Evolutionary conservation across 2,888 invertebrate species (phyloP).

Genomic region (Temnothorax ravouxi): DNA sequence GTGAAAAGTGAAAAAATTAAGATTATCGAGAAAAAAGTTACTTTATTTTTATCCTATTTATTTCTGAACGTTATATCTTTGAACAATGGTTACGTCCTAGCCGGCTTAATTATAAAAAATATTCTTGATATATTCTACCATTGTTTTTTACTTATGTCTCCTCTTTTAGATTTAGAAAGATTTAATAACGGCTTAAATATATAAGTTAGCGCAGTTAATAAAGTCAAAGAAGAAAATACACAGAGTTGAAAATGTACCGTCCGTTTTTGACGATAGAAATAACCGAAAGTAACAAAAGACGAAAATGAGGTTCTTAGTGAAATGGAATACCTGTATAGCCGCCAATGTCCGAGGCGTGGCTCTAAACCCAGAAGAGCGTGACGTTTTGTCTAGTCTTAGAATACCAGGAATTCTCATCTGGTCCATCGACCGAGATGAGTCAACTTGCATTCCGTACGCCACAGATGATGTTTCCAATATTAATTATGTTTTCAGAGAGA

Average conservation of each 20-base stretch:
- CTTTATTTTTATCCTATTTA: background rate
- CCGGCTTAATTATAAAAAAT: background rate
- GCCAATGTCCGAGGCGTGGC: background rate
- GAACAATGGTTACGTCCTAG: background rate
- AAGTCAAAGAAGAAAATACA: background rate
- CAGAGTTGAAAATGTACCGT: background rate
- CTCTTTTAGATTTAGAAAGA: background rate
- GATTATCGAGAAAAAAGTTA: background rate
- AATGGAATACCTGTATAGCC: constrained; percentile 25
- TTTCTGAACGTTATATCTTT: background rate
- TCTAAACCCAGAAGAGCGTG: constrained; percentile 1
- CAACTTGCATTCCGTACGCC: background rate
- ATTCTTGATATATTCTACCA: background rate
- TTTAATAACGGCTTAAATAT: background rate
- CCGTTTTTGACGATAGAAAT: background rate
- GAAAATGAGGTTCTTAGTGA: background rate
- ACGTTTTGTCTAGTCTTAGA: constrained; percentile 38
- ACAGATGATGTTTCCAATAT: background rate
- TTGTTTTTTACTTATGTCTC: background rate
- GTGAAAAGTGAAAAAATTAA: background rate
- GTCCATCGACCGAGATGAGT: constrained; percentile 6
- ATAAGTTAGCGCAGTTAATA: background rate
- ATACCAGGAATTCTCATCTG: constrained; percentile 37
- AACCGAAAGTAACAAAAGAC: background rate
- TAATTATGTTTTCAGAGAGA: background rate